Evolutionary conservation across 2,113 vertebrate species (phyloP).

Genomic region (Artemisiospiza belli): DNA sequence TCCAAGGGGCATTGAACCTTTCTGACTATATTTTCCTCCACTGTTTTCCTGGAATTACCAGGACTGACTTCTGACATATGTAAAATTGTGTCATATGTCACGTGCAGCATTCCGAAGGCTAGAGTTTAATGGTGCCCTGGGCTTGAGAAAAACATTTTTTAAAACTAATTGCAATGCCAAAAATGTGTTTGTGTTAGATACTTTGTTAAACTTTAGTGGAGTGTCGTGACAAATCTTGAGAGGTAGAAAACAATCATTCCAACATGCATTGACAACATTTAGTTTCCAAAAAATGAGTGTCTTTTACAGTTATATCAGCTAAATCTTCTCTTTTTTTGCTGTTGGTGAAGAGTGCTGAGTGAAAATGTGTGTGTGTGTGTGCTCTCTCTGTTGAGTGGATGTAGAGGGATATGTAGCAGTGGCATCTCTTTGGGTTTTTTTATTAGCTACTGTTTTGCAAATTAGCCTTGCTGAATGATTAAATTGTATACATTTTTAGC

Average conservation of each 20-base stretch:
- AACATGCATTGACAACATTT: not conserved
- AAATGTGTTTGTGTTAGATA: not conserved
- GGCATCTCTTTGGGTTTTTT: not conserved
- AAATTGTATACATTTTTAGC: not conserved
- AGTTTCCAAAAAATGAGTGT: not conserved
- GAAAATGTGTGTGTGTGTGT: rapidly evolving
- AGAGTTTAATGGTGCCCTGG: not conserved
- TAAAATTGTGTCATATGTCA: not conserved
- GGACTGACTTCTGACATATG: not conserved
- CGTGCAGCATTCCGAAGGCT: not conserved
- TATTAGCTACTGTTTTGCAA: not conserved
- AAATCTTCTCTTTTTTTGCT: not conserved
- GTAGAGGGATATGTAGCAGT: not conserved
- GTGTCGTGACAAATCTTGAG: not conserved
- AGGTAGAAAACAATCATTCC: not conserved
- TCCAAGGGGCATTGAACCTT: not conserved
- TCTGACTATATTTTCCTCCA: not conserved
- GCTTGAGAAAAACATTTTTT: not conserved
- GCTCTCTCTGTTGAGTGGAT: rapidly evolving
- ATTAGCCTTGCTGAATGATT: not conserved
- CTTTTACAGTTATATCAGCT: not conserved
- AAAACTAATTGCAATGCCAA: not conserved
- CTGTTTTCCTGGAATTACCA: not conserved
- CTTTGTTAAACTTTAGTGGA: not conserved
- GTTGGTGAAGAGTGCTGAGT: not conserved